Evolutionary conservation across 2,113 vertebrate species (phyloP).

Genomic region (Periophthalmus modestus): DNA sequence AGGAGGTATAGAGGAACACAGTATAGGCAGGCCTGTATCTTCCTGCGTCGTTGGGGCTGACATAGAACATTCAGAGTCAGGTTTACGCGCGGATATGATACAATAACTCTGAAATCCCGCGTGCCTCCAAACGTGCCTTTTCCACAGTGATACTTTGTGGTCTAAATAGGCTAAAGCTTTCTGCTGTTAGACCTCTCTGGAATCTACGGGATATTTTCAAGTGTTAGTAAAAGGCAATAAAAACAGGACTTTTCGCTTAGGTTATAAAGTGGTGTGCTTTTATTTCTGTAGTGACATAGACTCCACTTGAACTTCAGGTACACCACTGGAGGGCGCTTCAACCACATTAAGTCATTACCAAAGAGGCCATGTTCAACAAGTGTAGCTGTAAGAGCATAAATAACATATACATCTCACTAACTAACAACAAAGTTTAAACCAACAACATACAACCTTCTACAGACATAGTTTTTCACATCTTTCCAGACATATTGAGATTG

Average conservation of each 20-base stretch:
- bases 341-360: not conserved
- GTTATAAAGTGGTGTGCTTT: not conserved
- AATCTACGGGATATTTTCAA: not conserved
- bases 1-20: not conserved
- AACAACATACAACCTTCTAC: not conserved
- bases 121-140: no score
- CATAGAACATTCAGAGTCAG: not conserved
- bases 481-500: not conserved
- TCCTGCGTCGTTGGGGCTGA: not conserved
- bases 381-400: not conserved
- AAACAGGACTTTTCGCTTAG: no score
- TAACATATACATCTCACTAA: not conserved
- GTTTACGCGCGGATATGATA: not conserved
- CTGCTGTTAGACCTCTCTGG: no score
- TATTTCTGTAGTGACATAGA: not conserved
- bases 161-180: no score
- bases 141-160: no score
- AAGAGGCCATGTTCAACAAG: not conserved
- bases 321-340: not conserved
- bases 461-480: not conserved
- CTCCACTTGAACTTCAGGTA: not conserved
- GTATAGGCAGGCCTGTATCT: not conserved
- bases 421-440: not conserved
- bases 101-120: no score
- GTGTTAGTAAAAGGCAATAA: not conserved